phyloP scores from a whole-genome alignment of 2,113 vertebrate genomes.

The Paralichthys olivaceus region DNA sequence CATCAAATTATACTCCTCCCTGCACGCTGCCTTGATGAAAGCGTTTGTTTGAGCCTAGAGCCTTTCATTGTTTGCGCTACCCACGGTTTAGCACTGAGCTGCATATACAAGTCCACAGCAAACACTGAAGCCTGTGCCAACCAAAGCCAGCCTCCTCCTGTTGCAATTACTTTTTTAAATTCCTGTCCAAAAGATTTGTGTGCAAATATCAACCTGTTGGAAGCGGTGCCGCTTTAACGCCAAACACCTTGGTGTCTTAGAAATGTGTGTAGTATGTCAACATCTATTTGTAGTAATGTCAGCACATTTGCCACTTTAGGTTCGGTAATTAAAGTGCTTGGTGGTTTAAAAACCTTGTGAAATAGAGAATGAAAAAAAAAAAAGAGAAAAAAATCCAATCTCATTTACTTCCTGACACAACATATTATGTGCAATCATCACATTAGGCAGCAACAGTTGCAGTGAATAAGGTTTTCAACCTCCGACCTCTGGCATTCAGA shows the following conservation, averaged over 20 bases:
- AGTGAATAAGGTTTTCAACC: not conserved
- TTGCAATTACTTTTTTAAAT: slow-evolving; percentile 29
- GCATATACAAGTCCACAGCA: slow-evolving; percentile 39
- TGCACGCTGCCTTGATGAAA: slow-evolving; percentile 48
- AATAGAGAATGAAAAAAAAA: not conserved
- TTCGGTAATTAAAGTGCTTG: not conserved
- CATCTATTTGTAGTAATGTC: slow-evolving; percentile 12
- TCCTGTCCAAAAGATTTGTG: slow-evolving; percentile 50
- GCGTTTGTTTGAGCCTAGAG: slow-evolving; percentile 57
- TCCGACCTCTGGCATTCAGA: slow-evolving; percentile 21
- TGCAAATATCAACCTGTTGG: slow-evolving; percentile 44
- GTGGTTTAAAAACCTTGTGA: not conserved
- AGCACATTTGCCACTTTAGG: not conserved
- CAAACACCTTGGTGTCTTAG: not conserved
- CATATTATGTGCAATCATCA: slow-evolving; percentile 8
- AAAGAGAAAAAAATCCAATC: not conserved
- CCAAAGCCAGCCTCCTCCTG: slow-evolving; percentile 33
- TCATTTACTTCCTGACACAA: not conserved
- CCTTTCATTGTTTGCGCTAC: slow-evolving; percentile 56
- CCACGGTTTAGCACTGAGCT: slow-evolving; percentile 29
- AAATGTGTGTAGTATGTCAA: slow-evolving; percentile 6
- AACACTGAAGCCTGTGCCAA: slow-evolving; percentile 34
- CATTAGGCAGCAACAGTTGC: not conserved
- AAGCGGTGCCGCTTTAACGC: not conserved
- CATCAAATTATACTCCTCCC: slow-evolving; percentile 60